Base-by-base conservation (phyloP, 2,113 vertebrate species). In the Microtus montanus region DNA sequence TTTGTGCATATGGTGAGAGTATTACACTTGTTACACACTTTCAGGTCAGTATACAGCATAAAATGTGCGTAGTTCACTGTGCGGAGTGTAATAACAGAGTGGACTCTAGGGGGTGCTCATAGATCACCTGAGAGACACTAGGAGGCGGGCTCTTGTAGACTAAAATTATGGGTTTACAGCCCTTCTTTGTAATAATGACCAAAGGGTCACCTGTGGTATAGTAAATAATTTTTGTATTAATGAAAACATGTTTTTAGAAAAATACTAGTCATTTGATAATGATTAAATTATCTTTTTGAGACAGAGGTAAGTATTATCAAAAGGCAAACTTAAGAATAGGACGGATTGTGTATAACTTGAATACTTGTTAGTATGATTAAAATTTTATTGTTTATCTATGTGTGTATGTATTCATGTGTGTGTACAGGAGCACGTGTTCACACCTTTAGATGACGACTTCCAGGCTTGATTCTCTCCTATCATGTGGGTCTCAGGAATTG, bases 61-160 rank as follows among this genome's bases (percentile, higher is more conserved):
- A 82, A 95, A 44, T 64, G 14, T 30, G 64, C 47, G 6, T 84
- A 2, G 26, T 8, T 71, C 35, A 66, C 30, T 49, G 0, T 44
- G 11, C 3, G 83, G 38, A 47, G 38, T 96, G 90, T 90, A 94
- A 1, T 87, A 73, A 58, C 30, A 90, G 52, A 90, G 47, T 61
- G n/a, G 22, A 54, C 97, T 95, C 93, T 90, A 97, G 97, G 75
- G 94, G 97, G 94, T 93, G 22, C 93, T 96, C 44, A 0, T 52
- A 83, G 87, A 93, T 74, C 88, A 78, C 71, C 83, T 89, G 89
- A 73, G 28, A 95, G 33, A 14, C 70, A 22, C n/a, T 77, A 61
- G 49, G 49, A 79, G 28, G 85, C 83, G 30, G 70, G 33, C 85
- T 41, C 30, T 87, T 89, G 8, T 4, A 28, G 58, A 86, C 52